Evolutionary conservation across 2,888 invertebrate species (phyloP), one percentile per base, ranked within the genome.

Genomic region (Sussaba pulchella): DNA sequence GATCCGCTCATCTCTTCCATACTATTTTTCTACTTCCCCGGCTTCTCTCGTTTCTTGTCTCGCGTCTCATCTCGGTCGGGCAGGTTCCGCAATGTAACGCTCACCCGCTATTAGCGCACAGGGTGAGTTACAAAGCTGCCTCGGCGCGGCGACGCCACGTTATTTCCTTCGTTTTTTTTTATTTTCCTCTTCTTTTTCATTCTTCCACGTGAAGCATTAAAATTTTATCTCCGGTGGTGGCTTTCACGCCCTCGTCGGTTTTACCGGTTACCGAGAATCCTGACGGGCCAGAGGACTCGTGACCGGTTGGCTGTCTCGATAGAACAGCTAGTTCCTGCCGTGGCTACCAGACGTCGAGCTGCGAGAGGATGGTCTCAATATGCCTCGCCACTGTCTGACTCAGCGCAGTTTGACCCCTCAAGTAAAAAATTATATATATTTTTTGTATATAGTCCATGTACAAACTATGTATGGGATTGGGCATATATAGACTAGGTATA

Each of bases 211-310:
- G 10, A 21, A 17, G 50, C 74, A 75, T 79, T 59, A 79, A 75
- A 79, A 71, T 75, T 79, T 79, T 67, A 79, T 79, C 79, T 66
- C 66, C 76, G 61, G 17, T 36, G 52, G 70, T 21, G 70, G 70
- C 66, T 75, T 70, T 75, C 59, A 61, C 79, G 64, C 70, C 64
- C 50, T 59, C 17, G 74, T 67, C 47, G 73, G 45, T 66, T 63
- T 24, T 24, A 31, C 61, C 64, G 74, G 57, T 64, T 74, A 63
- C 59, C 47, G 45, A 31, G 50, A 39, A 47, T 67, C 36, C 67
- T 61, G 36, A 24, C 57, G n/a, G 59, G 26, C 39, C 36, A 8
- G 8, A 61, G 10, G 41, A 61, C 66, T 36, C 52, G 54, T n/a
- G 21, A 21, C 26, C 36, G 36, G 39, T 39, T 36, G 12, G 39